Evolutionary conservation across 2,113 vertebrate species (phyloP).

Genomic region (Melospiza georgiana): DNA sequence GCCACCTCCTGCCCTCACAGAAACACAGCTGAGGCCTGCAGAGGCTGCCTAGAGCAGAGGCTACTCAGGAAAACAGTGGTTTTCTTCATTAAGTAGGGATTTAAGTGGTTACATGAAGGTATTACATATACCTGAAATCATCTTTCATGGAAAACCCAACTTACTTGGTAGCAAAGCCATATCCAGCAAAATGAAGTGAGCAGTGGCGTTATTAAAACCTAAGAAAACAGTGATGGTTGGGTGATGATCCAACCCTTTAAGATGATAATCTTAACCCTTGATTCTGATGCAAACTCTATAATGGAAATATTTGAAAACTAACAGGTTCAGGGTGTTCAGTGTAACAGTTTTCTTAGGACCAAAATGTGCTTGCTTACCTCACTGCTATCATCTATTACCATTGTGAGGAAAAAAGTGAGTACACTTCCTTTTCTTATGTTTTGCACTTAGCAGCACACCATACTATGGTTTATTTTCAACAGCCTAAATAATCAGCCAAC

Average conservation of each 20-base stretch:
- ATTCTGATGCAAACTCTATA: not conserved
- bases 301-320: not conserved
- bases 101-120: not conserved
- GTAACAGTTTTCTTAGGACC: not conserved
- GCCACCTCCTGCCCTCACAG: rapidly evolving
- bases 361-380: not conserved
- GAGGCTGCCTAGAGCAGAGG: not conserved
- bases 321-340: rapidly evolving
- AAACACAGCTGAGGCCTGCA: not conserved
- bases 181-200: not conserved
- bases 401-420: not conserved
- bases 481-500: not conserved
- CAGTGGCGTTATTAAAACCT: not conserved
- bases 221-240: not conserved
- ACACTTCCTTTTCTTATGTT: not conserved
- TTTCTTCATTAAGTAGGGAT: not conserved
- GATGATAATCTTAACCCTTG: not conserved
- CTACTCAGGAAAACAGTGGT: not conserved
- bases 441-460: not conserved
- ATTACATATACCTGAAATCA: not conserved
- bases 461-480: not conserved
- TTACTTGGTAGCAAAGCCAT: not conserved
- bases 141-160: not conserved
- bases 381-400: not conserved
- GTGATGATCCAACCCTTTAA: not conserved